Conservation (phyloP, 2,888 invertebrate species). For the Watsonalla binaria region DNA sequence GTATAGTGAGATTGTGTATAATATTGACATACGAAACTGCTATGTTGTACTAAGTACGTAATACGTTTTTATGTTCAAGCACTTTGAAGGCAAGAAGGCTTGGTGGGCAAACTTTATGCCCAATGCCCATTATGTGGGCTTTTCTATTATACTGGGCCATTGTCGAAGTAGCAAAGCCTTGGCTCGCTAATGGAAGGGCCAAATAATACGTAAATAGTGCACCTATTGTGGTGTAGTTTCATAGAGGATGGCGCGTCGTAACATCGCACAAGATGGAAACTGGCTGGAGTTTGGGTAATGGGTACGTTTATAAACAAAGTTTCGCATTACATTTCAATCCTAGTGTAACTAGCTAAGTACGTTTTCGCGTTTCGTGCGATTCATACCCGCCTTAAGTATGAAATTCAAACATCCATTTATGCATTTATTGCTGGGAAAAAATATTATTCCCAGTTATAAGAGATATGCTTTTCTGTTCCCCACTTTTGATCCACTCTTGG, state of each 20-base stretch:
- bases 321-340: background rate
- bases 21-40: background rate
- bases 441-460: too few species aligned
- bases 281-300: background rate
- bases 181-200: conserved; percentile 40
- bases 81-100: conserved; percentile 7
- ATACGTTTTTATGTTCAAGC: conserved; percentile 8
- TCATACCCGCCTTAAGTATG: background rate
- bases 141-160: conserved; percentile 27
- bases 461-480: too few species aligned
- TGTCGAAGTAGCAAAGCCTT: conserved; percentile 32
- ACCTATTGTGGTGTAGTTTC: background rate
- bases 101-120: conserved; percentile 4
- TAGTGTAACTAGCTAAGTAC: too few species aligned
- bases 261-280: background rate
- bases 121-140: conserved; percentile 19
- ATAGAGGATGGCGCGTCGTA: background rate
- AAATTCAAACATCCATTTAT: too few species aligned
- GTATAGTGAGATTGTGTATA: background rate
- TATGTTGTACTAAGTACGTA: conserved; percentile 4
- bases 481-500: too few species aligned
- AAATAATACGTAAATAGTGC: conserved; percentile 31
- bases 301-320: background rate
- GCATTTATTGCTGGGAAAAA: too few species aligned
- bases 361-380: too few species aligned